Base-by-base conservation (phyloP, 2,113 vertebrate genomes). In the Caracal caracal region DNA sequence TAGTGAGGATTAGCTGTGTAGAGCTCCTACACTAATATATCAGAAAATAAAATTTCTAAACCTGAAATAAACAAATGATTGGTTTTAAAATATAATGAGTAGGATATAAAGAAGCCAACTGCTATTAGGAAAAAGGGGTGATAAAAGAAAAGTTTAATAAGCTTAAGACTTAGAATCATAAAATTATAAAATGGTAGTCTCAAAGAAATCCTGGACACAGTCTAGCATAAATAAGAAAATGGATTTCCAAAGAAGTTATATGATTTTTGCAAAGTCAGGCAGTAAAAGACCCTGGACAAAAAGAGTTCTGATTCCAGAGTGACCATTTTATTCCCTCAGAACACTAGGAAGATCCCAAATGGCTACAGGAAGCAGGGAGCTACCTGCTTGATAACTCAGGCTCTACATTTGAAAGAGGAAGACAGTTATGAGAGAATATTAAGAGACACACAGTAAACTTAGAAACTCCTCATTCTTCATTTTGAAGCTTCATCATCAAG, bases 151-250 rank as follows among this genome's bases (percentile, higher is more conserved):
- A 49, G n/a, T 35, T 83, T 75, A 80, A 92, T 71, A 28, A 95
- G 88, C 35, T 76, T 81, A 63, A 88, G 43, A 83, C 61, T 91
- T 87, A 86, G 94, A 86, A 95, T 95, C 2, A 78, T 35, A 66
- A 70, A 90, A 71, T 87, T 28, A 81, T 20, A 76, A 85, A 90
- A 81, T 93, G 28, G 30, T 65, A 90, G 73, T 90, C 16, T 90
- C 87, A 78, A 56, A 63, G 13, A 70, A 53, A 82, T 56, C 22
- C 82, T 78, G 10, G 61, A 51, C 2, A 59, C 3, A 43, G 59
- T 37, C 35, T 56, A 35, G 10, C n/a, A 82, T 24, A 70, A 71
- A 71, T 37, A 79, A 63, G n/a, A 78, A 96, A 76, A 61, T 9
- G 9, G 49, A 83, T 20, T 53, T 22, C 49, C 51, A 40, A 81